phyloP scores from a whole-genome alignment of 2,113 vertebrate species.

The Alligator sinensis region DNA sequence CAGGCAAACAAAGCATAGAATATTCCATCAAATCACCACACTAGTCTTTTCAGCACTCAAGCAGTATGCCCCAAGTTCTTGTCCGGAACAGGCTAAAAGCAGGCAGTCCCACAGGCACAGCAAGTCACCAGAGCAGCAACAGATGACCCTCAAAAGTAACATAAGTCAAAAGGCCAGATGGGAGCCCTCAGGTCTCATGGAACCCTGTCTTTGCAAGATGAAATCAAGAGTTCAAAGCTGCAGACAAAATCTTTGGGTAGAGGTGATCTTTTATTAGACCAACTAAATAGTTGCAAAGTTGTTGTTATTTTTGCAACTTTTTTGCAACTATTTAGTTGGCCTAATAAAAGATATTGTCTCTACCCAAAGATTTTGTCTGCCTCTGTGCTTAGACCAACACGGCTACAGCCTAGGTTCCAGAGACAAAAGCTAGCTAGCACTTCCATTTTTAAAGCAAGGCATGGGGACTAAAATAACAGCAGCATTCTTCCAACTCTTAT shows the following conservation, averaged over 20 bases:
- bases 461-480: not conserved
- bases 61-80: not conserved
- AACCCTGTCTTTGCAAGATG: not conserved
- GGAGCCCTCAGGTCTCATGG: not conserved
- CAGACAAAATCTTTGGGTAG: too few species aligned
- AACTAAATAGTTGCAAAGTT: too few species aligned
- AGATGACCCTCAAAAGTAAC: too few species aligned
- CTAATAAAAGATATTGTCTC: too few species aligned
- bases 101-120: not conserved
- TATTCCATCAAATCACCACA: not conserved
- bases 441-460: not conserved
- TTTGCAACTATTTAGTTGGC: too few species aligned
- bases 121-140: not conserved
- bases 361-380: too few species aligned
- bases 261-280: too few species aligned
- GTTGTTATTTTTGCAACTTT: too few species aligned
- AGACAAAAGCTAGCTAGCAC: not conserved
- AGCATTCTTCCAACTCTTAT: not conserved
- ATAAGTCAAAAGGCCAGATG: too few species aligned
- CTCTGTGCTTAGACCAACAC: too few species aligned
- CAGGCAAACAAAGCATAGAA: not conserved
- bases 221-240: not conserved
- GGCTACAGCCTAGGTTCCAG: not conserved
- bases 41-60: not conserved
- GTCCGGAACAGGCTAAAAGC: not conserved